Evolutionary conservation across 2,888 invertebrate species (phyloP).

Genomic region (Rhogogaster chlorosoma): DNA sequence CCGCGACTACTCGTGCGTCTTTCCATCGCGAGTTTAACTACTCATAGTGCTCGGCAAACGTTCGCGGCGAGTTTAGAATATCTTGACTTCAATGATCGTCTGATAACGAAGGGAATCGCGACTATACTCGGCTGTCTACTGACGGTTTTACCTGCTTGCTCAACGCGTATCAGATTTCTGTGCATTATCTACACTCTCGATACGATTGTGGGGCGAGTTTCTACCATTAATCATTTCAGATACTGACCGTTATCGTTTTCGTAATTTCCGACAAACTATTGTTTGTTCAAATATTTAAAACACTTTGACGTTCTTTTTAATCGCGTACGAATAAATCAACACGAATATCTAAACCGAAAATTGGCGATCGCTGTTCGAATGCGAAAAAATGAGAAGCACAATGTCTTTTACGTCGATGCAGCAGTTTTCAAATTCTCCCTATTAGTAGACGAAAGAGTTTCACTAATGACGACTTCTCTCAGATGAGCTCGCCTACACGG

Average conservation of each 20-base stretch:
- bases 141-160: not conserved
- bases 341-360: too few relatives aligned
- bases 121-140: too few relatives aligned
- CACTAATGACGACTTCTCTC: slow-evolving; percentile 10
- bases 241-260: too few relatives aligned
- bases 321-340: too few relatives aligned
- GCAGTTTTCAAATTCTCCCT: not conserved
- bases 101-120: too few relatives aligned
- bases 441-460: not conserved
- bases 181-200: not conserved
- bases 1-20: not conserved
- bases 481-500: slow-evolving; percentile 70
- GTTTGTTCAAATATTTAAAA: too few relatives aligned
- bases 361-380: too few relatives aligned
- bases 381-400: not conserved
- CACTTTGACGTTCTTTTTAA: too few relatives aligned
- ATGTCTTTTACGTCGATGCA: not conserved
- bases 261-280: too few relatives aligned
- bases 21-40: not conserved
- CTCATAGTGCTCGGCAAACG: not conserved
- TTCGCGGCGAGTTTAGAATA: not conserved
- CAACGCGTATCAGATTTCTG: not conserved
- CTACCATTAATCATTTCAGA: too few relatives aligned
- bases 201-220: too few relatives aligned
- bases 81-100: not conserved